Evolutionary conservation across 2,797 vertebrate species (phyloP), one percentile per base, ranked within the genome.

Genomic region (Mustela erminea): DNA sequence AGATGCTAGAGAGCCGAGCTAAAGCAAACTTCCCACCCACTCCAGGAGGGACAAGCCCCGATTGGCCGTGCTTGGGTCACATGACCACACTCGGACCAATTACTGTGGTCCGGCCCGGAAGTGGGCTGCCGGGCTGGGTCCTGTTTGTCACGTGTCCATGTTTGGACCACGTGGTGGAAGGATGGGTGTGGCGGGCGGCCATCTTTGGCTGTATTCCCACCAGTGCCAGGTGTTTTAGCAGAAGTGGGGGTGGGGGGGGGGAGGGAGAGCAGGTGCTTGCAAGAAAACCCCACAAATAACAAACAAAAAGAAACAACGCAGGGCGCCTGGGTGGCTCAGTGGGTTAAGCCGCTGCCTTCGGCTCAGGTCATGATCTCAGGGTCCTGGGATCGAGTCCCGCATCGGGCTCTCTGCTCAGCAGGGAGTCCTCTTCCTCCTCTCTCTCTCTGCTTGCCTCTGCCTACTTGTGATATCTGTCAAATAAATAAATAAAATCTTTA

Each of bases 131-230:
- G 12, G 38, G 78, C 91, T 25, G 66, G 64, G 64, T 12, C 11
- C 2, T 1, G 0, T 3, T 13, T 2, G 49, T 80, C 62, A 87
- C 1, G 0, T 80, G 87, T 4, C 58, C 14, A 2, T 0, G 35
- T 23, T 7, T 9, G 17, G 18, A 0, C 78, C 46, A 17, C 58
- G 4, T 17, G 72, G 74, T 10, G 0, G 25, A 88, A n/a, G 56
- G 32, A 7, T 14, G n/a, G 77, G 23, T 29, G 2, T 8, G 4
- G 5, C 1, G 20, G 52, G 70, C 0, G 0, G 43, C 38, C n/a
- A 21, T 43, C n/a, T 90, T 93, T 11, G 56, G 38, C 77, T 6
- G 3, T 29, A 18, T 58, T 64, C 23, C 27, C n/a, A 2, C 21
- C 2, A 4, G 12, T 12, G 15, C 18, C 4, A 0, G 23, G 14